Base-by-base conservation (phyloP, 2,797 vertebrate genomes). In the Neosilurus mollespiculum region DNA sequence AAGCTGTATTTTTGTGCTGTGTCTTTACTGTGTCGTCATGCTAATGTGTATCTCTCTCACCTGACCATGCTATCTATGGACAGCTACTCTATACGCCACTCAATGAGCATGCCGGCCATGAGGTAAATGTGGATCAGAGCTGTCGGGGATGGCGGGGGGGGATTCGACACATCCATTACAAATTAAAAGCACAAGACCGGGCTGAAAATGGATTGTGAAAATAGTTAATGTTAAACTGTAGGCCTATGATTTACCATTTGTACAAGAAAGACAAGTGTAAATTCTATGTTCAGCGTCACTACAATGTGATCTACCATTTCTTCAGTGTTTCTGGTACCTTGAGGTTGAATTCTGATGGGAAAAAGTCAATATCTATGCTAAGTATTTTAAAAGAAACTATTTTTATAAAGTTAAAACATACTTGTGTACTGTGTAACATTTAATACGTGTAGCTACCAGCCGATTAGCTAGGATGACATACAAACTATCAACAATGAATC, bases 41-140 rank as follows among this genome's bases (percentile, higher is more conserved):
- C 86, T 94, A 93, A 94, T 90, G 81, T 86, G 91, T 72, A 89
- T 88, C 87, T 94, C 86, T 94, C 89, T 91, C 78, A 26, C 69
- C 88, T 84, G 62, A 81, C 91, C 91, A 93, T 90, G 92, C 94
- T 95, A 91, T 93, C 93, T 84, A 88, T 89, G 93, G 89, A 92
- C 95, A 99, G 98, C 92, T 98, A 98, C 90, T 97, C 97, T 91
- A 94, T 98, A 90, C 96, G 94, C 87, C 97, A 99, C 90, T 98
- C 98, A 90, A 95, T 99, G 94, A 99, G 98, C 95, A 97, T 99
- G 96, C 98, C 98, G 87, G 91, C 96, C 24, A 99, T 98, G 97
- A 99, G 98, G 98, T 99, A 99, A 98, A 82, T 85, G 53, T 79
- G 64, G 83, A 56, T 84, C 37, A 26, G 18, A 78, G 56, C 81